Percentiles rank a stretch among this genome's conserved stretches.
Evolutionary conservation across 2,888 invertebrate species (phyloP).

Genomic region (Cylindroiulus punctatus): DNA sequence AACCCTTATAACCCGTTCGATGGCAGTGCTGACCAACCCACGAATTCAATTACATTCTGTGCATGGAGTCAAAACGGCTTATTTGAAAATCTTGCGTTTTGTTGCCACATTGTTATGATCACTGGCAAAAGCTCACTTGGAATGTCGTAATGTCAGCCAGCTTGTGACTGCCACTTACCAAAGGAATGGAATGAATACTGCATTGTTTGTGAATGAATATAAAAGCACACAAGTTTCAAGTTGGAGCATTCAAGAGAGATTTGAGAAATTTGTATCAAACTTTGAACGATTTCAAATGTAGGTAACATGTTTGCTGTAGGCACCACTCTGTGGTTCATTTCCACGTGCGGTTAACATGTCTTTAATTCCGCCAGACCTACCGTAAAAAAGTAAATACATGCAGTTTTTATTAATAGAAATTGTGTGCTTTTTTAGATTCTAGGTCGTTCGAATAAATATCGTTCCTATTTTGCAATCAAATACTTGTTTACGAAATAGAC

Average conservation of each 20-base stretch:
- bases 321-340: too few relatives aligned
- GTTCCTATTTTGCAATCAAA: neutral
- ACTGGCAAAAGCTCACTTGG: slow-evolving; percentile 29
- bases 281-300: too few relatives aligned
- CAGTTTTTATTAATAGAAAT: neutral
- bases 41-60: slow-evolving; percentile 32
- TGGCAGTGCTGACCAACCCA: slow-evolving; percentile 6
- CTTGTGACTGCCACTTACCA: neutral
- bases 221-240: too few relatives aligned
- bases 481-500: slow-evolving; percentile 3
- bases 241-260: too few relatives aligned
- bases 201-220: neutral
- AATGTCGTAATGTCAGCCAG: neutral
- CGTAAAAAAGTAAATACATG: neutral
- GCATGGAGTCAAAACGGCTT: neutral
- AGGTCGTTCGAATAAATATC: neutral
- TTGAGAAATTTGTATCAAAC: too few relatives aligned
- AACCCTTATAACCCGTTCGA: neutral
- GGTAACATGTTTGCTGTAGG: too few relatives aligned
- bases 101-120: slow-evolving; percentile 20
- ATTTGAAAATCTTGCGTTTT: neutral
- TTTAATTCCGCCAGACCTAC: neutral
- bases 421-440: neutral
- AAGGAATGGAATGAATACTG: neutral
- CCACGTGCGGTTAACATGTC: too few relatives aligned